phyloP scores from a whole-genome alignment of 2,797 vertebrate genomes.

The Melanotaenia trifasciata region DNA sequence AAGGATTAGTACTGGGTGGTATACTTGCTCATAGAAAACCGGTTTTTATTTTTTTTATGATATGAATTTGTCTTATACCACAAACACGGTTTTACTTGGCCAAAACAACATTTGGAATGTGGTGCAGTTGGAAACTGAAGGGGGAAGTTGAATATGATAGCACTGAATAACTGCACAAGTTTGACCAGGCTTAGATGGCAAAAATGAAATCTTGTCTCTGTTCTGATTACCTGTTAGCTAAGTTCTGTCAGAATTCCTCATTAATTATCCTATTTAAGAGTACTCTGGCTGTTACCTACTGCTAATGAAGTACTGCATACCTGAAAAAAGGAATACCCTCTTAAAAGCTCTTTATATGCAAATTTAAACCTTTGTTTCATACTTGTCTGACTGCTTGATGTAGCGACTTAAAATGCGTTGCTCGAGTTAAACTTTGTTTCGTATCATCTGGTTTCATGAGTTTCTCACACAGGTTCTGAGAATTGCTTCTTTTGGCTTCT shows the following conservation, averaged over 20 bases:
- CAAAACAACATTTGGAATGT: no score
- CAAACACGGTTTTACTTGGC: no score
- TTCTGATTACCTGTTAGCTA: neutral
- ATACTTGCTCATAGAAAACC: no score
- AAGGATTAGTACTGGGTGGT: no score
- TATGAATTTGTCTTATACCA: no score
- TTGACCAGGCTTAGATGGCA: neutral
- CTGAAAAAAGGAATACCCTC: neutral
- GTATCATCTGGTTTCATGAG: neutral
- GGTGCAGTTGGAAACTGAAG: no score
- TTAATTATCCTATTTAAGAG: neutral
- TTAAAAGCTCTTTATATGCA: neutral
- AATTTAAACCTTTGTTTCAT: neutral
- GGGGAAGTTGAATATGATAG: no score
- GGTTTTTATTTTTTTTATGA: no score
- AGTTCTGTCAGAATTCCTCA: neutral
- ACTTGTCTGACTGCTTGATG: neutral
- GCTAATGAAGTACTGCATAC: no score
- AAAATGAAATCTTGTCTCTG: neutral
- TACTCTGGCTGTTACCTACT: neutral
- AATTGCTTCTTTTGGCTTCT: neutral
- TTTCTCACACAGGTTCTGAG: neutral
- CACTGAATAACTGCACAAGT: neutral
- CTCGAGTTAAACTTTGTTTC: neutral
- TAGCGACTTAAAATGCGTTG: neutral